Percentiles rank a stretch among this genome's conserved stretches.
phyloP scores from a whole-genome alignment of 2,888 invertebrate genomes.

The Thera britannica region DNA sequence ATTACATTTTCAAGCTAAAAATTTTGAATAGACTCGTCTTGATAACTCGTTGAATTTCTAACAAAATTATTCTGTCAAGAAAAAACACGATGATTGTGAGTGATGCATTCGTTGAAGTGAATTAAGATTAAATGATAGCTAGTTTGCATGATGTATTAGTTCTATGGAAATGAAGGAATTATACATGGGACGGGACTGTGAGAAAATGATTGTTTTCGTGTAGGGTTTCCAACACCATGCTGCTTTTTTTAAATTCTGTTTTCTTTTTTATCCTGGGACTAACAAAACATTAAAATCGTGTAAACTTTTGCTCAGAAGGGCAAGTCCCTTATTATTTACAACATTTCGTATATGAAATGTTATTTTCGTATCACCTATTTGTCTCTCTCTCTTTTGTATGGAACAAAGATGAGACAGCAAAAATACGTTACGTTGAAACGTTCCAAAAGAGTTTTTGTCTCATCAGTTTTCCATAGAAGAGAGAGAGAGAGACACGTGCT shows the following conservation, averaged over 20 bases:
- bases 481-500: too few relatives aligned
- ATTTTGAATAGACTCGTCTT: not conserved
- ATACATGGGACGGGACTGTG: conserved; percentile 18
- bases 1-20: not conserved
- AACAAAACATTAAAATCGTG: too few relatives aligned
- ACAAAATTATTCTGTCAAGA: conserved; percentile 20
- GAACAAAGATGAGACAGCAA: too few relatives aligned
- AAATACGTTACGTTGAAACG: too few relatives aligned
- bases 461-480: too few relatives aligned
- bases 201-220: conserved; percentile 22
- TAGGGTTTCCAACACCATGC: conserved; percentile 4
- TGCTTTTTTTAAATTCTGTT: not conserved
- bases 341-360: too few relatives aligned
- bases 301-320: too few relatives aligned
- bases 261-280: too few relatives aligned
- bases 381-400: too few relatives aligned
- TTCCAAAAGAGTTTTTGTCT: too few relatives aligned
- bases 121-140: conserved; percentile 24
- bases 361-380: too few relatives aligned
- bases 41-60: conserved; percentile 17
- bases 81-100: conserved; percentile 25
- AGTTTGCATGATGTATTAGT: conserved; percentile 27
- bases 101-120: conserved; percentile 25
- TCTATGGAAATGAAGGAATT: conserved; percentile 22
- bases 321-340: too few relatives aligned